Percentiles rank a stretch among this genome's conserved stretches.
phyloP scores from a whole-genome alignment of 2,888 invertebrate species.

The Drosophila neonasuta region DNA sequence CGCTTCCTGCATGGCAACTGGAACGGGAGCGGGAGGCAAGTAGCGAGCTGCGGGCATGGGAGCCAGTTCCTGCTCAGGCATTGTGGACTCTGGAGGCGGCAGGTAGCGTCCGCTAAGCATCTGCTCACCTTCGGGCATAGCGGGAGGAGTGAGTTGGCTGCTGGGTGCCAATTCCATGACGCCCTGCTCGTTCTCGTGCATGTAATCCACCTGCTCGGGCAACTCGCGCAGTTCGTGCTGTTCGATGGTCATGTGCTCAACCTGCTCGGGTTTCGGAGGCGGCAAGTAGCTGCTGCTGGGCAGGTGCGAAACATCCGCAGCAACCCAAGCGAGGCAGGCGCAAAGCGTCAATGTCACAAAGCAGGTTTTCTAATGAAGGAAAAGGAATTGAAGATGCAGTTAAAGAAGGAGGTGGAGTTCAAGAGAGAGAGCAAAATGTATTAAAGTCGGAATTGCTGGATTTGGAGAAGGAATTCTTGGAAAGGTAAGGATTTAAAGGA shows the following conservation, averaged over 20 bases:
- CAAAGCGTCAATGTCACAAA: constrained; percentile 47
- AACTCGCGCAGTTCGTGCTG: constrained; percentile 73
- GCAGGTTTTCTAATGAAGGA: constrained; percentile 42
- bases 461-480: neutral
- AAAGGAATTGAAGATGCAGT: no score
- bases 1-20: constrained; percentile 5
- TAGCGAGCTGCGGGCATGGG: constrained; percentile 50
- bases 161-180: constrained; percentile 62
- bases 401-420: neutral
- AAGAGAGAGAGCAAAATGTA: neutral
- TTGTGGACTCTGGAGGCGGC: constrained; percentile 45
- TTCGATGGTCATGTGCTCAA: constrained; percentile 71
- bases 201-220: constrained; percentile 74
- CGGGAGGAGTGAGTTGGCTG: constrained; percentile 62
- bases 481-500: neutral
- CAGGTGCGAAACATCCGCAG: constrained; percentile 75
- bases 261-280: constrained; percentile 61
- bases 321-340: constrained; percentile 51
- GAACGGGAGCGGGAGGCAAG: constrained; percentile 52
- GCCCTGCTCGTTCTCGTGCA: constrained; percentile 49
- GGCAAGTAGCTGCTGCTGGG: constrained; percentile 67
- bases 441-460: no score
- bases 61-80: constrained; percentile 15
- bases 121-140: constrained; percentile 37
- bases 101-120: constrained; percentile 57